Evolutionary conservation across 1,140 invertebrate species (phyloP), one percentile per base, ranked within the genome.

Genomic region (Ylistrum balloti): DNA sequence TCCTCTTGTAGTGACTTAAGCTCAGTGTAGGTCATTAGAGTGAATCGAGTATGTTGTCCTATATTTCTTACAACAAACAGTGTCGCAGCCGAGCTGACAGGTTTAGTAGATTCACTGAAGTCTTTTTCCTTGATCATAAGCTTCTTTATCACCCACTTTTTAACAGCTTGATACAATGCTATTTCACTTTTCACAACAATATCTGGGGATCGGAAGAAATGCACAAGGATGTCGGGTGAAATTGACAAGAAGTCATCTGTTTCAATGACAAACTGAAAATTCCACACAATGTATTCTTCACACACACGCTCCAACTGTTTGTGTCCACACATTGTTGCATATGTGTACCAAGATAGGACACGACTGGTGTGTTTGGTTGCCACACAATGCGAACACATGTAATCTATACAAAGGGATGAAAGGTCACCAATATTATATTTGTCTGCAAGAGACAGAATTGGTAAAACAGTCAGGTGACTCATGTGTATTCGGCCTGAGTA

Each of bases 391-490:
- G 97, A 97, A 90, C 97, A 97, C 98, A 99, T 99, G 95, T 98
- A 99, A 87, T 98, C 97, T 34, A 98, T 96, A 95, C 98, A 99
- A 22, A 98, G 96, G 7, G 97, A 96, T 90, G 98, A 98, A 93
- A 99, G 97, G 96, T 99, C 98, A 97, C 98, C 98, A 9, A 99
- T 98, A 96, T 99, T 98, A 96, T 99, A 99, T 96, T 99, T 99
- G 95, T 99, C 98, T 38, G 98, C 98, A 48, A 99, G 96, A 9
- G 97, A 98, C 35, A 99, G 96, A 91, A 99, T 97, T 20, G 98
- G 98, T 95, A 99, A 97, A 33, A 99, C 98, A 89, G 98, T 98
- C 48, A 97, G 97, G 94, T 98, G 97, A 38, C 97, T 98, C 92
- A 99, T 98, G 93, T 97, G 97, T 92, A 99, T 98, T 96, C 98